Base-by-base conservation (phyloP, 2,113 vertebrate genomes). In the Brachionichthys hirsutus region DNA sequence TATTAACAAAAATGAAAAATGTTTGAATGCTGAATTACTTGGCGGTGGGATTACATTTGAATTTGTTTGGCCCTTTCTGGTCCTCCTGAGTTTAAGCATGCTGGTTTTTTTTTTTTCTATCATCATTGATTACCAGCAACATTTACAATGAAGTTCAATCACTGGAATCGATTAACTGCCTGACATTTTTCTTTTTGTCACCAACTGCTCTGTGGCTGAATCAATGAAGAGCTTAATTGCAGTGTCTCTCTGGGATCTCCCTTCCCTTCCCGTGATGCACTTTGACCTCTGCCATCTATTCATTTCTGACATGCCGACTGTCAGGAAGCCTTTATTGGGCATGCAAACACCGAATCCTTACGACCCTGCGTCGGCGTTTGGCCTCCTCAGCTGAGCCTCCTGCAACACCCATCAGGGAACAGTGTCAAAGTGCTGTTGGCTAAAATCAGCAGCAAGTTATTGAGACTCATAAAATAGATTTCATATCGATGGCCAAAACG, bases 161-260 rank as follows among this genome's bases (percentile, higher is more conserved):
- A 24, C 49, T 63, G 43, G 75, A 73, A 86, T 84, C 38, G 73
- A 66, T 74, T 65, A 46, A 75, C 78, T 73, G 60, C 68, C 62
- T 18, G 43, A 62, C 56, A 43, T 67, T 78, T 67, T 30, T 67
- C 50, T 57, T 30, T 67, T 51, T 57, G 49, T 52, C 62, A 51
- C 80, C 78, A 82, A 81, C 70, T 87, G 78, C 73, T 80, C 42
- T 43, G 65, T 74, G 70, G 59, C 73, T 71, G 60, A 85, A 81
- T 81, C 76, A 85, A 82, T 85, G 52, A 85, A 63, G 62, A 75
- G 62, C 2, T 7, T 83, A 77, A 83, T 74, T 83, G 77, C 48
- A 52, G 76, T 77, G 77, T 79, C 72, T 73, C 53, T 24, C 42
- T 65, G 30, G 43, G 71, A n/a, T 16, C 70, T 51, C 43, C 16